These are phyloP conservation scores for Oenanthe melanoleuca DNA, from an alignment of 2,113 vertebrate species.

Conservation along the genomic window DNA sequence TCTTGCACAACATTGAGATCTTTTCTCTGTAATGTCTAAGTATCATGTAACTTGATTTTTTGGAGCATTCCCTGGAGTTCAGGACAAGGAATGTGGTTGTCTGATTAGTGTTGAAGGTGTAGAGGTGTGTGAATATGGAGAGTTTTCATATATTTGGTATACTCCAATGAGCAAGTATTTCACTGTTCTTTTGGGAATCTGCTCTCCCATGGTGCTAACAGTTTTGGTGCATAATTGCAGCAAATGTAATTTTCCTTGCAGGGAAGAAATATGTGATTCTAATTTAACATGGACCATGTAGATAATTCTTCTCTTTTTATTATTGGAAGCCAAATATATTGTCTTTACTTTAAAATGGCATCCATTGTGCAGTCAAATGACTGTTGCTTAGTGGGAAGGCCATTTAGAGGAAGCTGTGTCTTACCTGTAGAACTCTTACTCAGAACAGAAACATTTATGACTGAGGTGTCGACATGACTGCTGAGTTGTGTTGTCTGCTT, in stretches of 20 bases:
- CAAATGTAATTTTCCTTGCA: not conserved
- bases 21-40: not conserved
- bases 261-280: not conserved
- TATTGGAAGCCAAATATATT: not conserved
- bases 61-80: not conserved
- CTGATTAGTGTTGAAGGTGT: not conserved
- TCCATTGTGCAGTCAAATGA: not conserved
- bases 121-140: not conserved
- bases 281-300: not conserved
- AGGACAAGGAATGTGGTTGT: not conserved
- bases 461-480: not conserved
- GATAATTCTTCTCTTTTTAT: not conserved
- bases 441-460: not conserved
- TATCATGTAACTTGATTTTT: not conserved
- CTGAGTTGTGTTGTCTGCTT: not conserved
- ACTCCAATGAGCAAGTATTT: not conserved
- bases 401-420: not conserved
- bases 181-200: not conserved
- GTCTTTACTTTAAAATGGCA: not conserved
- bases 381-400: not conserved
- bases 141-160: not conserved
- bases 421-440: not conserved
- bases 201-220: not conserved
- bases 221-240: not conserved
- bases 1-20: not conserved